phyloP scores from a whole-genome alignment of 35 echinoderm and acorn worm species.

The Ophiothrix spiculata region DNA sequence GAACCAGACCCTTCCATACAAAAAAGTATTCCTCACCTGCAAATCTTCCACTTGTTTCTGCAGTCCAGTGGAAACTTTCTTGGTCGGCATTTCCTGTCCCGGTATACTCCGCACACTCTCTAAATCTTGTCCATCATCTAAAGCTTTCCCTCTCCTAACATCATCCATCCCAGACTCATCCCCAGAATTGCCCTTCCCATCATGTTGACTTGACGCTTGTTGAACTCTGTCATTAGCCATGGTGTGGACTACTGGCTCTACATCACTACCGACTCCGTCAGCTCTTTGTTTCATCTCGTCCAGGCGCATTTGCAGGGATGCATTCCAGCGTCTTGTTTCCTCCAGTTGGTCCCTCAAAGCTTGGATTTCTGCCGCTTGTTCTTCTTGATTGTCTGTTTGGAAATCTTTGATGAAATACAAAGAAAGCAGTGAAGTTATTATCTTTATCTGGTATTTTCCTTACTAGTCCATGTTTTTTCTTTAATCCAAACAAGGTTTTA shows the following conservation, averaged over 20 bases:
- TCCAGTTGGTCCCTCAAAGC: constrained; percentile 29
- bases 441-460: no score
- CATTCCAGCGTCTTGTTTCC: constrained; percentile 50
- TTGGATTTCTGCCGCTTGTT: constrained; percentile 17
- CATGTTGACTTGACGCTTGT: neutral
- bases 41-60: neutral
- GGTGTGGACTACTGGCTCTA: constrained; percentile 20
- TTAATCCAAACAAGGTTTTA: no score
- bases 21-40: constrained; percentile 11
- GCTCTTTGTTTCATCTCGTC: constrained; percentile 51
- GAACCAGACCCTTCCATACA: no score
- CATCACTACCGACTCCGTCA: constrained; percentile 83
- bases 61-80: neutral
- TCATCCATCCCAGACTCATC: neutral
- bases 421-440: no score
- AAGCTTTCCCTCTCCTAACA: constrained; percentile 15
- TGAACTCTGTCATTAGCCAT: constrained; percentile 21
- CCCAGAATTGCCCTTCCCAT: constrained; percentile 26
- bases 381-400: constrained; percentile 10
- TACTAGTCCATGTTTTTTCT: no score
- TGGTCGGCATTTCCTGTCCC: constrained; percentile 67
- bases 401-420: no score
- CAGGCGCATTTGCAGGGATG: constrained; percentile 30
- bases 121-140: constrained; percentile 64
- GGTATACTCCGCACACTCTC: constrained; percentile 81